Base-by-base conservation (phyloP, 2,113 vertebrate species). In the Tenrec ecaudatus region DNA sequence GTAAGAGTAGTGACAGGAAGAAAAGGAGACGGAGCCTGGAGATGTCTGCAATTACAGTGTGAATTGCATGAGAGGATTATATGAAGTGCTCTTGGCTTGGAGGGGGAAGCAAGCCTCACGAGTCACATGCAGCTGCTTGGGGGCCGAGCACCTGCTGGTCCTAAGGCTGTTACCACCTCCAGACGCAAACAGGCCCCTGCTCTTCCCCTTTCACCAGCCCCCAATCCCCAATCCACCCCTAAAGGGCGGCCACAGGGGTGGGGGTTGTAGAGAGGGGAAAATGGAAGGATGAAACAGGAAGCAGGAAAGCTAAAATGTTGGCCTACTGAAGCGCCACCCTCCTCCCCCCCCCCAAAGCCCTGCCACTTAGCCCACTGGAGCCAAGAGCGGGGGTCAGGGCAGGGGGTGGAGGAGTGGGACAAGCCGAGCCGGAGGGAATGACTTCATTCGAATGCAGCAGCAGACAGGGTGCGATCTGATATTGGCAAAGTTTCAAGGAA, bases 51-150 rank as follows among this genome's bases (percentile, higher is more conserved):
- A 98, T 99, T 98, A 98, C 98, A 98, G 98, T 98, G 98, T 98
- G 98, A 98, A 98, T 98, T 98, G 98, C 98, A 98, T 94, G 98
- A 98, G 98, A 98, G 98, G 98, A 98, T 99, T 99, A 98, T 95
- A 97, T 98, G 98, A 98, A 99, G 98, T 98, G 98, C 98, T 98
- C 98, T 98, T 98, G 98, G 98, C 97, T 79, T 98, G 97, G 98
- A 98, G 97, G 97, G 98, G 97, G 97, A 97, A 98, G 97, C 96
- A 93, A 96, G 97, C 97, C 97, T 98, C 96, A 97, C 98, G 98
- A 98, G 98, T 98, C 96, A 92, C 95, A 97, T 98, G 98, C 98
- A 99, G 98, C 98, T 99, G 99, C 98, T 98, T 98, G 95, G 97
- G 97, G 97, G 96, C 98, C 95, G 93, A 98, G 98, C 98, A 99